Evolutionary conservation across 2,113 vertebrate species (phyloP).

Genomic region (Gnathonemus echidnorhynchus): DNA sequence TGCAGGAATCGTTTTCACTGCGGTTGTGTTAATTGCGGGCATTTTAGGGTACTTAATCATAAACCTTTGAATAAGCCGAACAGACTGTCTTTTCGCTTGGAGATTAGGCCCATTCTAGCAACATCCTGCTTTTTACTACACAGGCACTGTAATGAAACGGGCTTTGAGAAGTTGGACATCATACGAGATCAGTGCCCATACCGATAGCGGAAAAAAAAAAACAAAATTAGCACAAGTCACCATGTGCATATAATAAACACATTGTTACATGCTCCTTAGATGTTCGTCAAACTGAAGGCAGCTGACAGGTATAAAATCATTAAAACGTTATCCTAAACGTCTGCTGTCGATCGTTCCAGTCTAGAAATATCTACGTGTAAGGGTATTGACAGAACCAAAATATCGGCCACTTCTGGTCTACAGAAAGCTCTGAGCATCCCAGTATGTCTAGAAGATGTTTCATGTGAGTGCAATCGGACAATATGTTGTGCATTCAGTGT

Average conservation of each 20-base stretch:
- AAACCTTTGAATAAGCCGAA: constrained; percentile 62
- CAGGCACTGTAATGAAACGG: neutral
- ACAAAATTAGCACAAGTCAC: neutral
- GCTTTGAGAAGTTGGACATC: neutral
- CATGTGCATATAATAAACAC: neutral
- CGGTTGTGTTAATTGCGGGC: constrained; percentile 73
- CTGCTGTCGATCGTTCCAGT: neutral
- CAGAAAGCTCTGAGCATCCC: neutral
- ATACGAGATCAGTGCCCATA: neutral
- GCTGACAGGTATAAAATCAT: neutral
- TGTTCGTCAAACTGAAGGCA: neutral
- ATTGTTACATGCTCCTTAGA: neutral
- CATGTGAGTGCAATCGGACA: neutral
- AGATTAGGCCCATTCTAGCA: neutral
- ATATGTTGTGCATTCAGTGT: neutral
- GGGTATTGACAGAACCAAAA: neutral
- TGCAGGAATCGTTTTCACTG: constrained; percentile 74
- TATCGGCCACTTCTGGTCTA: neutral
- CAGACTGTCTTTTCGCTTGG: neutral
- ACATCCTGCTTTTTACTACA: neutral
- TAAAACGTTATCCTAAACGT: neutral
- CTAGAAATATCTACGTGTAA: neutral
- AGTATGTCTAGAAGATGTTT: neutral
- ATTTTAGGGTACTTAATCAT: constrained; percentile 81
- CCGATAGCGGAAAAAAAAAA: neutral